These are phyloP conservation scores for Drosophila ananassae DNA, from an alignment of 1,140 invertebrate genomes.

Conservation along the genomic window DNA sequence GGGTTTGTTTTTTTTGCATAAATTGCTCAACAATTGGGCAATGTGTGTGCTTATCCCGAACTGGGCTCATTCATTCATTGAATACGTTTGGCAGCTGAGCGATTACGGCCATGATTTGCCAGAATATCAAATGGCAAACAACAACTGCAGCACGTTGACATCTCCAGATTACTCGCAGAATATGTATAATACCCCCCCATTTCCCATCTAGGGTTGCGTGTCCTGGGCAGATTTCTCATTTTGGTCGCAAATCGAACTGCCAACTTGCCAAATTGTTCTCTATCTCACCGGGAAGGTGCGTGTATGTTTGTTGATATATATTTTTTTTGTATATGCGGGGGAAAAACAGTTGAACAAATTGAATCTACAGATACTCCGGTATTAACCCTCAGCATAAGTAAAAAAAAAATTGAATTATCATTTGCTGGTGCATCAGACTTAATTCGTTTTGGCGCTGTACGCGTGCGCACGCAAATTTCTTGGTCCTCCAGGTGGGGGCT, in stretches of 20 bases:
- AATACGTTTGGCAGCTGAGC: conserved; percentile 64
- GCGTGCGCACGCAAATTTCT: conserved; percentile 72
- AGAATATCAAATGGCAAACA: conserved; percentile 47
- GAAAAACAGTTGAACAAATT: conserved; percentile 71
- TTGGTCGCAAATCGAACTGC: conserved; percentile 77
- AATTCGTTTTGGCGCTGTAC: conserved; percentile 81
- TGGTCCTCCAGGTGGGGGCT: conserved; percentile 6
- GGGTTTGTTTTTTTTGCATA: conserved; percentile 54
- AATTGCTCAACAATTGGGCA: conserved; percentile 69
- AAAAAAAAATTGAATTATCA: conserved; percentile 78
- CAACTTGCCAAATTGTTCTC: conserved; percentile 74
- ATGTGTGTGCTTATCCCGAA: conserved; percentile 43
- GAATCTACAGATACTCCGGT: conserved; percentile 44
- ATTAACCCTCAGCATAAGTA: not conserved
- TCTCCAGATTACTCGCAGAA: not conserved
- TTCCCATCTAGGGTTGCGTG: conserved; percentile 54
- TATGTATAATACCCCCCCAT: not conserved
- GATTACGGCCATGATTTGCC: conserved; percentile 69
- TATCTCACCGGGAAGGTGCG: conserved; percentile 55
- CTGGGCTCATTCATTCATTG: conserved; percentile 21
- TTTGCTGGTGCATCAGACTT: conserved; percentile 72
- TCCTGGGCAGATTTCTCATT: conserved; percentile 69
- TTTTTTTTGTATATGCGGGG: not conserved
- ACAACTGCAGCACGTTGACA: conserved; percentile 64
- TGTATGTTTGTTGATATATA: conserved; percentile 38